Evolutionary conservation across 2,888 invertebrate species (phyloP), one percentile per base, ranked within the genome.

Genomic region (Latrodectus elegans): DNA sequence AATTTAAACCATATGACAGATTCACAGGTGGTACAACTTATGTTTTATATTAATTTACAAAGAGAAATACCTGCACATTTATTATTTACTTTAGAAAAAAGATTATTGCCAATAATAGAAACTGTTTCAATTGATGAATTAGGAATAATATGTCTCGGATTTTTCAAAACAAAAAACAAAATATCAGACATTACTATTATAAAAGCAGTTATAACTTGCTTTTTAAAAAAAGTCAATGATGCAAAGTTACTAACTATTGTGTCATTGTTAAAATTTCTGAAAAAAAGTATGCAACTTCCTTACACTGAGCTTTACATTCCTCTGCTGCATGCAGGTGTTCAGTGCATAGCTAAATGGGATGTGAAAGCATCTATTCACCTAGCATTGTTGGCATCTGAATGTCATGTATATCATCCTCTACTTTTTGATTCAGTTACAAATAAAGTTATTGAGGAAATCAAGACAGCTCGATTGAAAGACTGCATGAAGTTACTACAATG

Each of bases 11-110:
- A 10, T n/a, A 72, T 88, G 6, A 68, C 88, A 14, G 52, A 79
- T 53, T 15, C 51, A 15, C 68, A 88, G 10, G 53, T 88, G 15
- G 76, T 88, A 8, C 88, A 88, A 51, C 80, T 88, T 22, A 84
- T 88, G 84, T 88, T 88, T 70, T 84, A 51, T 26, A 70, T 88
- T 15, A 88, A 84, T 53, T 38, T 84, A 9, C 88, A 88, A 49
- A 84, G 84, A 17, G 70, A 79, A 14, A n/a, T 88, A 4, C 75
- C 83, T 4, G 26, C 49, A 1, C n/a, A 49, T 26, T 64, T 53
- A 15, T 38, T 74, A 53, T 8, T 12, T 51, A 15, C 11, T 26
- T 17, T 88, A 49, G 75, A 84, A 17, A 15, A 65, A 26, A 78
- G 49, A 51, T 55, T 88, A 12, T 12, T 51, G 49, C 12, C 64